These are phyloP conservation scores for Coelopa frigida DNA, from an alignment of 1,140 invertebrate genomes.

Conservation along the genomic window DNA sequence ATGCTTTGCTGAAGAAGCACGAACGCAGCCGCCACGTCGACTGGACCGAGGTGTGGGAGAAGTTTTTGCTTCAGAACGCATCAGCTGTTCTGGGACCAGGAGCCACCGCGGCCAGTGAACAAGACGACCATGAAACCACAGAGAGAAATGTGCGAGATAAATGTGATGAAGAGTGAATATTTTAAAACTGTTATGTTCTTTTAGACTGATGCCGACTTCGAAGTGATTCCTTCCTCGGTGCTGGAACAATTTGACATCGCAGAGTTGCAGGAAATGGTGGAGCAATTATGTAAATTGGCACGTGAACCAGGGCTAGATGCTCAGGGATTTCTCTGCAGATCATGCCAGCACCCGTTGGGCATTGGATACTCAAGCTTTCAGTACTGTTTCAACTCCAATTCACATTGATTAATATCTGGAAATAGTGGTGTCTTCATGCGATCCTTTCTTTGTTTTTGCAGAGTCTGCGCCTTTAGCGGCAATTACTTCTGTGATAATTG, in stretches of 20 bases:
- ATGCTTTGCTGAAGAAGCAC: slow-evolving; percentile 35
- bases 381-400: slow-evolving; percentile 12
- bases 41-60: slow-evolving; percentile 36
- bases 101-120: no score
- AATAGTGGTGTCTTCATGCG: background rate
- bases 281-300: slow-evolving; percentile 60
- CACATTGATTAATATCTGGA: background rate
- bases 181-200: no score
- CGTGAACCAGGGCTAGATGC: slow-evolving; percentile 75
- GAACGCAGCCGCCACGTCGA: slow-evolving; percentile 48
- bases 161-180: no score
- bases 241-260: slow-evolving; percentile 47
- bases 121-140: no score
- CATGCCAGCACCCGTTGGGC: slow-evolving; percentile 70
- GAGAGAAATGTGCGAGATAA: no score
- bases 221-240: slow-evolving; percentile 47
- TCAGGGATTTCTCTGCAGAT: slow-evolving; percentile 81
- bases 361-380: slow-evolving; percentile 59
- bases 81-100: no score
- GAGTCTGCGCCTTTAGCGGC: slow-evolving; percentile 78
- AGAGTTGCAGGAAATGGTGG: slow-evolving; percentile 56
- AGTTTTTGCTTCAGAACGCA: slow-evolving; percentile 15
- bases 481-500: slow-evolving; percentile 83
- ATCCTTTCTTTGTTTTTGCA: slow-evolving; percentile 38
- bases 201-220: slow-evolving; percentile 48